Conservation (phyloP, 2,888 invertebrate species). For the Chaetogeoica ovagalla region DNA sequence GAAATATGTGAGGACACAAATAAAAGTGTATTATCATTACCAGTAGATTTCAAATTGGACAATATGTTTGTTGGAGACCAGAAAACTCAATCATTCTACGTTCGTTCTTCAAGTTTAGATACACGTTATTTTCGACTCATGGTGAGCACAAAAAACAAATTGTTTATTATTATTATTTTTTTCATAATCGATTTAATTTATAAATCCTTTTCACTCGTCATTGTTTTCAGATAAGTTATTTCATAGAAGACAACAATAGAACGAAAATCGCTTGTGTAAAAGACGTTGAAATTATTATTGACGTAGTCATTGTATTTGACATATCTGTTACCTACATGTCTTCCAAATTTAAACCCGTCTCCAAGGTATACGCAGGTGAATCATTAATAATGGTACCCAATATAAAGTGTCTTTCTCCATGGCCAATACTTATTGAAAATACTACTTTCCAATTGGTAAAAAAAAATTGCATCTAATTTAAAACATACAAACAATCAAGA, state of each 20-base stretch:
- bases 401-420: slow-evolving; percentile 71
- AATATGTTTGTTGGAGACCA: slow-evolving; percentile 58
- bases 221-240: slow-evolving; percentile 59
- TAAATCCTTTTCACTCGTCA: not conserved
- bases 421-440: slow-evolving; percentile 62
- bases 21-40: slow-evolving; percentile 62
- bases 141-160: slow-evolving; percentile 60
- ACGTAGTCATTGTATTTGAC: slow-evolving; percentile 73
- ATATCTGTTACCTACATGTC: slow-evolving; percentile 69
- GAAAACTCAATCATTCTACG: slow-evolving; percentile 62
- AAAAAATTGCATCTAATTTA: slow-evolving; percentile 54
- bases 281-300: slow-evolving; percentile 60
- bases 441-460: slow-evolving; percentile 54
- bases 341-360: slow-evolving; percentile 68
- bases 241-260: slow-evolving; percentile 56
- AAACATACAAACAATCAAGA: not conserved
- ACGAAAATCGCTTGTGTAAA: slow-evolving; percentile 61
- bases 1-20: slow-evolving; percentile 63
- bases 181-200: not conserved
- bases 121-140: slow-evolving; percentile 67
- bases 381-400: slow-evolving; percentile 72
- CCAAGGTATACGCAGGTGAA: slow-evolving; percentile 71
- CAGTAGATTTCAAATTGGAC: slow-evolving; percentile 60
- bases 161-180: slow-evolving; percentile 11
- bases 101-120: slow-evolving; percentile 68